Base-by-base conservation (phyloP, 2,888 invertebrate species). In the Colletes collaris region DNA sequence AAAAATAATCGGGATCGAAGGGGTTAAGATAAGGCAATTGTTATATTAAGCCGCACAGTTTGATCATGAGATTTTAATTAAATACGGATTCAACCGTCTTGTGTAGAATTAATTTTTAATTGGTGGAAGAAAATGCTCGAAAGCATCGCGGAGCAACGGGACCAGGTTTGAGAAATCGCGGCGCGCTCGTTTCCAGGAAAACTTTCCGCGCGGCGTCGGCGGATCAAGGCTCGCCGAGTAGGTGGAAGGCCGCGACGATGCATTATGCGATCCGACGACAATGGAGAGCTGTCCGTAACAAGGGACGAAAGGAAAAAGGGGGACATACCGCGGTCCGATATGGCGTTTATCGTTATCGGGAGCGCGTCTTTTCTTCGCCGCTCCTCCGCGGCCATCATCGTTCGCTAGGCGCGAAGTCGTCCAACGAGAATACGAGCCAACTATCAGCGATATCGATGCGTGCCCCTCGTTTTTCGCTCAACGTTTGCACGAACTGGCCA, bases 271-370 rank as follows among this genome's bases (percentile, higher is more conserved):
- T 76, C 50, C 10, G 19, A 65, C 67, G 59, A 68, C 65, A 66
- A 27, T 53, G 76, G 71, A 73, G 82, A 79, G 79, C 56, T 75
- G 60, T 63, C 60, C 68, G 74, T 16, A 75, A 50, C 55, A 37
- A 59, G 72, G 72, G 67, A 56, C 69, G 58, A 73, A 79, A 74
- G 65, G 76, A 66, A 79, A 79, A 80, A 71, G 80, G 84, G 85
- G 84, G 69, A 65, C 37, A 27, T 50, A 19, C 52, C 35, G 46
- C 71, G 73, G 53, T 67, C 78, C 81, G 90, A 91, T 91, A 90
- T 77, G 83, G 78, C 81, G 77, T 87, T 90, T 90, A 90, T 91
- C 91, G 89, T 89, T 91, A 91, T 91, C 91, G 73, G 84, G 75
- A 87, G 82, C 82, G 82, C 82, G 86, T 85, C 84, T 88, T 87